Conservation (phyloP, 92 coral and sea anemone species). For the Diadumene lineata region DNA sequence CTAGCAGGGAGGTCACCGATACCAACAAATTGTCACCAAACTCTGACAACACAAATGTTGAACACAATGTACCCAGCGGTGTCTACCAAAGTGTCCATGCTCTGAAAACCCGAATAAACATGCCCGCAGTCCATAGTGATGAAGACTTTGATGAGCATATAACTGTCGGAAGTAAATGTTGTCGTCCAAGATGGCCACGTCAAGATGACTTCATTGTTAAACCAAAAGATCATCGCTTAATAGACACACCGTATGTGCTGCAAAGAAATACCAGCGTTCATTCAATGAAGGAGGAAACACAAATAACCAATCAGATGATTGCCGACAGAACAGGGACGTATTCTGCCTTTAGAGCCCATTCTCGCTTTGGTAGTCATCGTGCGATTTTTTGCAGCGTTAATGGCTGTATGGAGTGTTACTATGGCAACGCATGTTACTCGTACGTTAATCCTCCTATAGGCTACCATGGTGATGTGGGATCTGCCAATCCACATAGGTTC, state of each 20-base stretch:
- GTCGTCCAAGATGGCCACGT: conserved; percentile 15
- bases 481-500: background rate
- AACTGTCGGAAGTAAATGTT: no score
- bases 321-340: background rate
- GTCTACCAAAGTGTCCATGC: background rate
- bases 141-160: no score
- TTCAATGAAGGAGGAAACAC: background rate
- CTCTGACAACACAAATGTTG: background rate
- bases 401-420: conserved; percentile 15
- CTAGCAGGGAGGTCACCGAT: no score
- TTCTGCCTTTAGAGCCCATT: background rate
- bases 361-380: background rate
- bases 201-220: no score
- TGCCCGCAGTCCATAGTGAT: background rate
- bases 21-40: no score
- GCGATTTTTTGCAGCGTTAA: background rate
- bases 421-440: background rate
- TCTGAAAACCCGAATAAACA: background rate
- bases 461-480: background rate
- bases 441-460: background rate
- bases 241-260: no score
- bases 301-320: background rate
- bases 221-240: no score
- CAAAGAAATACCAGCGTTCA: background rate
- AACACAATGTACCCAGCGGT: background rate